phyloP scores from a whole-genome alignment of 2,888 invertebrate species.

The Caenorhabditis sp. region DNA sequence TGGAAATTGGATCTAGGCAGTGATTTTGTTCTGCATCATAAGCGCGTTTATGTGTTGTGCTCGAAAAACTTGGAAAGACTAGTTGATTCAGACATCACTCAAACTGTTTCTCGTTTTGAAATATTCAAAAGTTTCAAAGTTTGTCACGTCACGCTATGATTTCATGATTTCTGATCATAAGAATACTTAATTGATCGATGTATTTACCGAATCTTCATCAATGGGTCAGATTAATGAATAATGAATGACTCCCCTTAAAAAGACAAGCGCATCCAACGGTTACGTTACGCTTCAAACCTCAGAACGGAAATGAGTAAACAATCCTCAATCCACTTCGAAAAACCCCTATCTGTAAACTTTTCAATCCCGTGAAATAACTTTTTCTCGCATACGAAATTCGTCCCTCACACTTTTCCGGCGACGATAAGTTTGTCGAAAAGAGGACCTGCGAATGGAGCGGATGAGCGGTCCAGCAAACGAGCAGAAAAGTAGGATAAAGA shows the following conservation, averaged over 20 bases:
- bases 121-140: constrained; percentile 6
- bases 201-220: constrained; percentile 33
- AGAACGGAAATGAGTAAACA: constrained; percentile 28
- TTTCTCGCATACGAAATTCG: background rate
- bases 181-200: constrained; percentile 32
- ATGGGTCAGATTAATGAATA: constrained; percentile 23
- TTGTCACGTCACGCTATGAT: constrained; percentile 20
- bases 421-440: constrained; percentile 34
- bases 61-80: background rate
- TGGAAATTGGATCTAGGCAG: constrained; percentile 8
- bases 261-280: constrained; percentile 12
- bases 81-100: constrained; percentile 6
- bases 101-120: background rate
- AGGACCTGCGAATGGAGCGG: constrained; percentile 25
- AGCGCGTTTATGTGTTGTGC: background rate
- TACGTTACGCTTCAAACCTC: constrained; percentile 15
- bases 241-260: constrained; percentile 45
- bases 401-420: constrained; percentile 29
- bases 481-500: background rate
- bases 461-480: constrained; percentile 23
- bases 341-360: constrained; percentile 1
- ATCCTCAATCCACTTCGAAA: background rate
- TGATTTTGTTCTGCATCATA: background rate
- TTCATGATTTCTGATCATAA: constrained; percentile 20
- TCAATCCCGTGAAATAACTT: constrained; percentile 4